phyloP scores from a whole-genome alignment of 1,140 invertebrate species.

The Lethocerus indicus region DNA sequence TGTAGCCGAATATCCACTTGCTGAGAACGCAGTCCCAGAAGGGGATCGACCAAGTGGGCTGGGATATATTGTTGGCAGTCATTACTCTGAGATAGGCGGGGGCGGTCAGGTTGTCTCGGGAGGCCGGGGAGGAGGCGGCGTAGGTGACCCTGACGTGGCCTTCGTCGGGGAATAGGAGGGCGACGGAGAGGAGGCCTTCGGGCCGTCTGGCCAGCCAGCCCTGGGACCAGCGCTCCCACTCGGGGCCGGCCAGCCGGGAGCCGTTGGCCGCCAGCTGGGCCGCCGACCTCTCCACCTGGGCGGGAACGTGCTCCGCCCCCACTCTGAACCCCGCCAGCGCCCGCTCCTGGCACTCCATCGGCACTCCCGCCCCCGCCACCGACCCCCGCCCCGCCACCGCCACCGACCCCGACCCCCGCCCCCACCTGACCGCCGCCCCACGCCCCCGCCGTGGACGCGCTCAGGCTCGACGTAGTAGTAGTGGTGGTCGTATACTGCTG shows the following conservation, averaged over 20 bases:
- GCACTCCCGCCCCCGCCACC: not conserved
- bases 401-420: too few species aligned
- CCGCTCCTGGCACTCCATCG: not conserved
- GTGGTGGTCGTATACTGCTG: too few species aligned
- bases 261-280: too few species aligned
- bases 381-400: not conserved
- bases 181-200: not conserved
- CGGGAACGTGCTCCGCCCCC: not conserved
- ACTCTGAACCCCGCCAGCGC: not conserved
- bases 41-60: constrained; percentile 14
- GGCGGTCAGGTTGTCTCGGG: not conserved
- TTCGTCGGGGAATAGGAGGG: not conserved
- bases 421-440: too few species aligned
- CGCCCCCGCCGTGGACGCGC: too few species aligned
- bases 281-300: too few species aligned
- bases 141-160: not conserved
- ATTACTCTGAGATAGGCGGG: constrained; percentile 1
- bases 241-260: not conserved
- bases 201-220: not conserved
- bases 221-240: not conserved
- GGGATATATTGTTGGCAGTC: not conserved
- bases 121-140: not conserved
- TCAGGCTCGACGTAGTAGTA: too few species aligned
- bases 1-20: constrained; percentile 16
- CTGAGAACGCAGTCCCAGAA: constrained; percentile 15